A percentile compares a stretch with the other conserved stretches of the same genome.
Evolutionary conservation across 2,113 vertebrate species (phyloP).

Genomic region (Echinops telfairi): DNA sequence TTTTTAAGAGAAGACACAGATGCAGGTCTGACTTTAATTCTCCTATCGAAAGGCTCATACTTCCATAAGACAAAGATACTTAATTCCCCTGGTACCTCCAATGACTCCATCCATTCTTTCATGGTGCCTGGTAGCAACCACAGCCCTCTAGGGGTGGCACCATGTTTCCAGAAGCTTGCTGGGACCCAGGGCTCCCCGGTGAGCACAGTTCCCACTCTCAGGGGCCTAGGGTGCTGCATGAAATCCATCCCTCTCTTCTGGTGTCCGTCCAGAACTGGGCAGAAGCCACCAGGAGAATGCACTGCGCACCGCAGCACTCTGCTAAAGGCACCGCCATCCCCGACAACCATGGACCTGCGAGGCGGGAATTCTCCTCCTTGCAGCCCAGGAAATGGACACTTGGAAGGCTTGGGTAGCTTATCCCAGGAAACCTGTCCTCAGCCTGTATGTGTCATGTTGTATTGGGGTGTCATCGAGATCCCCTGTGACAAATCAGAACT

Average conservation of each 20-base stretch:
- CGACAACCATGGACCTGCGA: not conserved
- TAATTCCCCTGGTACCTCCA: not conserved
- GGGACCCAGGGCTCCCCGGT: not conserved
- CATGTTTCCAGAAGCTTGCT: fast-evolving
- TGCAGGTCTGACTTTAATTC: too few species aligned
- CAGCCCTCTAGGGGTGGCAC: fast-evolving
- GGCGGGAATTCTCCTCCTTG: not conserved
- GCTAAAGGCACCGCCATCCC: not conserved
- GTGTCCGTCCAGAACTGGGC: not conserved
- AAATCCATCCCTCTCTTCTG: not conserved
- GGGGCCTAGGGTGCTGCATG: not conserved
- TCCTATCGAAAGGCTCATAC: too few species aligned
- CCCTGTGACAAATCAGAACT: not conserved
- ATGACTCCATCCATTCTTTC: not conserved
- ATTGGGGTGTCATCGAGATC: not conserved
- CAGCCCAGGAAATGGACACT: not conserved
- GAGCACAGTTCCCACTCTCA: fast-evolving
- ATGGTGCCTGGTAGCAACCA: not conserved
- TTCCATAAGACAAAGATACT: not conserved
- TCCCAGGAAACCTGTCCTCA: not conserved
- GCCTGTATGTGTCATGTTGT: not conserved
- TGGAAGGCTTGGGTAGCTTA: not conserved
- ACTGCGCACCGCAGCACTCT: too few species aligned
- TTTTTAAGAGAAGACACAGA: not conserved
- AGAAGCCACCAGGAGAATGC: not conserved